Percentiles rank a stretch among this genome's conserved stretches.
Evolutionary conservation across 2,888 invertebrate genomes (phyloP).

Genomic region (Aphidius colemani): DNA sequence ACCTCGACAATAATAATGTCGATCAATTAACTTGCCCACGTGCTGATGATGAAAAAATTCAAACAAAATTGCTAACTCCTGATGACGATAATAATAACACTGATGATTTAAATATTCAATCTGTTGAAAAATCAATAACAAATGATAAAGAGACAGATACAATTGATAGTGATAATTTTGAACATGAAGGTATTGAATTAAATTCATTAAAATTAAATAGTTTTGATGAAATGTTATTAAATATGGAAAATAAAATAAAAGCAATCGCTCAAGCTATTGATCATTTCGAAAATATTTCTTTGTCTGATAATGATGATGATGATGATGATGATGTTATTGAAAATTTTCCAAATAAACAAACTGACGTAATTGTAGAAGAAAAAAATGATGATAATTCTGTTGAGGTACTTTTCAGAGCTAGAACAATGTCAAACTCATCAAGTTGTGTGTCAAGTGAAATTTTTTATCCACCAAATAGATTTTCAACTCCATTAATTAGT

Average conservation of each 20-base stretch:
- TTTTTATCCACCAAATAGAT: slow-evolving; percentile 24
- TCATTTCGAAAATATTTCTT: background rate
- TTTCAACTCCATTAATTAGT: slow-evolving; percentile 36
- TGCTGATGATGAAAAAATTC: slow-evolving; percentile 17
- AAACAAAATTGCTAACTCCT: background rate
- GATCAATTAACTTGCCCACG: slow-evolving; percentile 21
- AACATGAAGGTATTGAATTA: slow-evolving; percentile 29
- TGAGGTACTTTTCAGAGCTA: slow-evolving; percentile 15
- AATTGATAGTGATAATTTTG: background rate
- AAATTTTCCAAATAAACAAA: background rate
- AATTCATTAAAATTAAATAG: slow-evolving; percentile 30
- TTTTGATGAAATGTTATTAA: slow-evolving; percentile 30
- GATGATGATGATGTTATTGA: too few relatives aligned
- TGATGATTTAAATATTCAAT: background rate
- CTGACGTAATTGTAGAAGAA: too few relatives aligned
- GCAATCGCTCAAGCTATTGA: slow-evolving; percentile 4
- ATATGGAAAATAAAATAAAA: slow-evolving; percentile 30
- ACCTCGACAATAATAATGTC: slow-evolving; percentile 33
- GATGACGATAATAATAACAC: background rate
- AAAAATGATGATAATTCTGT: background rate
- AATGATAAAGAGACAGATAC: background rate
- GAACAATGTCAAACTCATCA: slow-evolving; percentile 16
- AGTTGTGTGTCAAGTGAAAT: slow-evolving; percentile 15
- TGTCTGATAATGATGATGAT: background rate
- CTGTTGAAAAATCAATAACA: too few relatives aligned